Percentiles rank a stretch among this genome's conserved stretches.
phyloP scores from a whole-genome alignment of 2,113 vertebrate species.

The Nycticebus coucang region DNA sequence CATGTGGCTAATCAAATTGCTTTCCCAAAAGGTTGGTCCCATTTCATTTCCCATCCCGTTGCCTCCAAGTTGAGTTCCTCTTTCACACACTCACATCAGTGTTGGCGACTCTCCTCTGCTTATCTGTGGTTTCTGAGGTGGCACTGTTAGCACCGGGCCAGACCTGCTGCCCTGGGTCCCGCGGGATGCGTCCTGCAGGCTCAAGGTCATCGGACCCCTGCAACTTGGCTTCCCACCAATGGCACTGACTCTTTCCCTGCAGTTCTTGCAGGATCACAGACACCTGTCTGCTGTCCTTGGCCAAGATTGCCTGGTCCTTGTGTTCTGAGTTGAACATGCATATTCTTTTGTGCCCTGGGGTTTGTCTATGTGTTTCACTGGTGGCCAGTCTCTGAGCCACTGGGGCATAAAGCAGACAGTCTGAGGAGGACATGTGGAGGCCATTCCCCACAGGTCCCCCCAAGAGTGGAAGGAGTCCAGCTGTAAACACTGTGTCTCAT shows the following conservation, averaged over 20 bases:
- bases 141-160: fast-evolving
- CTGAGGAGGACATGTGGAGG: fast-evolving
- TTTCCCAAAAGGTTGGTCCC: background rate
- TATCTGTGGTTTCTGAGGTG: background rate
- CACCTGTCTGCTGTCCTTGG: fast-evolving
- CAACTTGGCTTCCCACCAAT: background rate
- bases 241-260: fast-evolving
- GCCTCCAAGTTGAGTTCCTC: fast-evolving
- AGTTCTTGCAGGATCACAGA: fast-evolving
- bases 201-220: fast-evolving
- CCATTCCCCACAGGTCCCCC: background rate
- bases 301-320: fast-evolving
- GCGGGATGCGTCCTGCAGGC: background rate
- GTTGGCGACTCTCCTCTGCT: fast-evolving
- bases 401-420: background rate
- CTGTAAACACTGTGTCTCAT: fast-evolving
- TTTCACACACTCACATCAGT: fast-evolving
- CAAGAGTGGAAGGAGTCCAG: background rate
- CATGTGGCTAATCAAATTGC: background rate
- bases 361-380: fast-evolving
- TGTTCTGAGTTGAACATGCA: fast-evolving
- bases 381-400: background rate
- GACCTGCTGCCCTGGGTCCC: background rate
- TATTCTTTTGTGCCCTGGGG: too few species aligned
- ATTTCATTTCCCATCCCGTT: fast-evolving